phyloP scores from a whole-genome alignment of 1,140 invertebrate species.

The Calephelis virginiensis region DNA sequence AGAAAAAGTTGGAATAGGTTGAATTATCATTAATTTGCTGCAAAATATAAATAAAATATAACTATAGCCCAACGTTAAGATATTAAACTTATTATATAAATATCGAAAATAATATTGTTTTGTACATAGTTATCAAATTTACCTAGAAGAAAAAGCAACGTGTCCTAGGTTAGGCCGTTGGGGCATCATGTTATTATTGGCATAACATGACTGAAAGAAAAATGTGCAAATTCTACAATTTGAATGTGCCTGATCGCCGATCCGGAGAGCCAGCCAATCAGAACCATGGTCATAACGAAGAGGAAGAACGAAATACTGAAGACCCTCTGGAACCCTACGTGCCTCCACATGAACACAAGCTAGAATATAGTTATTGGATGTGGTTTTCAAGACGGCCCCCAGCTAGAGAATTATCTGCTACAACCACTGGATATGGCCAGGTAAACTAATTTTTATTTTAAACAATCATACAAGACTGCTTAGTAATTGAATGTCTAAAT shows the following conservation, averaged over 20 bases:
- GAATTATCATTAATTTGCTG: slow-evolving; percentile 53
- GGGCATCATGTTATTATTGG: slow-evolving; percentile 73
- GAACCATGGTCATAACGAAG: slow-evolving; percentile 54
- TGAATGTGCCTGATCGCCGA: slow-evolving; percentile 73
- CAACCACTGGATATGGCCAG: slow-evolving; percentile 71
- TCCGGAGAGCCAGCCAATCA: slow-evolving; percentile 52
- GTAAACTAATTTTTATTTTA: slow-evolving; percentile 31
- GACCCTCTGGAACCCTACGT: slow-evolving; percentile 80
- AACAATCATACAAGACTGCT: not conserved
- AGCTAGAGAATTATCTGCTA: slow-evolving; percentile 57
- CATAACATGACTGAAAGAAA: slow-evolving; percentile 76
- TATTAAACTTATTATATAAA: slow-evolving; percentile 15
- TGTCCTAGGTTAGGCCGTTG: slow-evolving; percentile 75
- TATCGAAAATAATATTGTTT: slow-evolving; percentile 20
- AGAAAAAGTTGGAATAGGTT: slow-evolving; percentile 72
- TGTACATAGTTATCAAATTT: slow-evolving; percentile 42
- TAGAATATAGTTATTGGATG: slow-evolving; percentile 93
- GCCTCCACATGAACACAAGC: slow-evolving; percentile 88
- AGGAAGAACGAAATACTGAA: slow-evolving; percentile 59
- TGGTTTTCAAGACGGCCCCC: slow-evolving; percentile 90
- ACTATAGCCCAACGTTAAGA: slow-evolving; percentile 24
- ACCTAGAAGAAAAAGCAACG: slow-evolving; percentile 50
- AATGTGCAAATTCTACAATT: slow-evolving; percentile 77
- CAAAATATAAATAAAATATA: slow-evolving; percentile 41
- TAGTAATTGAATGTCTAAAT: too few relatives aligned